These are phyloP conservation scores for Athetis lepigone DNA, from an alignment of 2,888 invertebrate species.

Conservation along the genomic window DNA sequence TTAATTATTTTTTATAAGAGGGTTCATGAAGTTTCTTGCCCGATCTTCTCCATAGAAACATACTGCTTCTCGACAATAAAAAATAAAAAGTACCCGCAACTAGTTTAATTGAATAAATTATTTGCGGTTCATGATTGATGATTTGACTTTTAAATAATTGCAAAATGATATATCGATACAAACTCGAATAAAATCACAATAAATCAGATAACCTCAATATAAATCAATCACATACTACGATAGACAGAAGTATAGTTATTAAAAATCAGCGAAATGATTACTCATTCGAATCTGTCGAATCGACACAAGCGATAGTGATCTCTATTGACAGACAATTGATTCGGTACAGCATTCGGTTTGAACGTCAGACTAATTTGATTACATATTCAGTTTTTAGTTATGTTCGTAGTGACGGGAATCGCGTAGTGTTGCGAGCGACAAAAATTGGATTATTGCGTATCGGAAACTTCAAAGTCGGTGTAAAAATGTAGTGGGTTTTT, in stretches of 20 bases:
- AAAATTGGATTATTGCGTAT: constrained; percentile 43
- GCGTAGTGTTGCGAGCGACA: constrained; percentile 10
- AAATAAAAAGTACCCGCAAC: no score
- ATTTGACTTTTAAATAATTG: no score
- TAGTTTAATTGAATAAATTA: no score
- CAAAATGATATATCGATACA: not conserved
- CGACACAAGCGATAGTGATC: constrained; percentile 40
- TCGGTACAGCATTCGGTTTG: constrained; percentile 30
- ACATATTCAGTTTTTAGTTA: constrained; percentile 41
- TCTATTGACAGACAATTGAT: constrained; percentile 50
- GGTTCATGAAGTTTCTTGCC: no score
- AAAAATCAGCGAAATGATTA: constrained; percentile 41
- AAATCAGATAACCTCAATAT: not conserved
- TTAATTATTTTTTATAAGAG: no score
- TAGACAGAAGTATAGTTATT: constrained; percentile 27
- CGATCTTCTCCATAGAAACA: no score
- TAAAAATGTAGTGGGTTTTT: constrained; percentile 2
- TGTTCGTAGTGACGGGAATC: constrained; percentile 17
- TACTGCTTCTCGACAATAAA: no score
- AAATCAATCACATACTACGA: constrained; percentile 19
- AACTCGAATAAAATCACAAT: not conserved
- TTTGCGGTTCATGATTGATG: no score
- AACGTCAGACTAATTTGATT: constrained; percentile 50
- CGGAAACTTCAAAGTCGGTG: not conserved
- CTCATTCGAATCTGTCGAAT: constrained; percentile 28